Evolutionary conservation across 2,113 vertebrate species (phyloP), one percentile per base, ranked within the genome.

Genomic region (Siniperca knerii): DNA sequence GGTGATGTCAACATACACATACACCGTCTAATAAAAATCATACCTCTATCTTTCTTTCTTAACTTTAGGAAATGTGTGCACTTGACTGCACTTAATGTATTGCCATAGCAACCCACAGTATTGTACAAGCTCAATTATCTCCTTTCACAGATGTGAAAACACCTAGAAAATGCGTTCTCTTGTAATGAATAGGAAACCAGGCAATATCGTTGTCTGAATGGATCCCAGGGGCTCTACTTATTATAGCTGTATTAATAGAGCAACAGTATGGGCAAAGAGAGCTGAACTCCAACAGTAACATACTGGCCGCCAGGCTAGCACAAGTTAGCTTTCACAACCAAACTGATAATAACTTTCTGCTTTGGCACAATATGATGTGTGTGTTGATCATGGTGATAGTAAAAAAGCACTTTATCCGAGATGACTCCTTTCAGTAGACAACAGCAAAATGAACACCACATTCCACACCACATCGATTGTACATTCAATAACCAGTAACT

Each of bases 101-200:
- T 64, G 35, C 86, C 74, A 82, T 83, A 54, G 90, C 54, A 90
- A 88, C 88, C 16, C 33, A 12, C 46, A n/a, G 20, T 15, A 77
- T 79, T 77, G 71, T 69, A 37, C 11, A 65, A 73, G 12, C 76
- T 50, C 50, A 7, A n/a, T 12, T 20, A 37, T 44, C 62, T 35
- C 68, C 70, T 77, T 78, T 84, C 64, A 82, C 57, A 57, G 40
- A 88, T 84, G 77, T 79, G 58, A 79, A 75, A 83, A 81, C 73
- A 88, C 70, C 70, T 75, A n/a, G 48, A 71, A 85, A 80, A 91
- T 61, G 62, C 50, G 40, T 87, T 81, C 20, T 69, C 58, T 69
- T 70, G 68, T 85, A 87, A 87, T 88, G 84, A 89, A 84, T 84
- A 74, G 64, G 73, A 86, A 88, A 83, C 83, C 52, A 64, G 69